These are phyloP conservation scores for Danio jaintianensis DNA, from an alignment of 2,797 vertebrate species.

Conservation along the genomic window DNA sequence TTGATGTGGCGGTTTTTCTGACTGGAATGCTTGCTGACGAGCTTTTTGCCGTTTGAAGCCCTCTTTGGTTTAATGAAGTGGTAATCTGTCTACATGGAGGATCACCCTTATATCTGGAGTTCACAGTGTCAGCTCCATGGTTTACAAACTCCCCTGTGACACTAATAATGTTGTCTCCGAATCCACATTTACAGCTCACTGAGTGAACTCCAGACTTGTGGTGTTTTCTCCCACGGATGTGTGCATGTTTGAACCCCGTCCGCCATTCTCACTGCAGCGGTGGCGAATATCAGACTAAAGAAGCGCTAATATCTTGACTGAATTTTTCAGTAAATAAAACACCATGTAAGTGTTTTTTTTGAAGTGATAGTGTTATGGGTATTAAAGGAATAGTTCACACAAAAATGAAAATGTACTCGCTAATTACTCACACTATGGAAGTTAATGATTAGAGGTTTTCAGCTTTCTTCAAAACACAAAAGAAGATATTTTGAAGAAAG, in stretches of 20 bases:
- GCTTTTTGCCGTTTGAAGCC: constrained; percentile 71
- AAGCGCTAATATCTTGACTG: background rate
- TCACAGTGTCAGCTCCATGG: constrained; percentile 69
- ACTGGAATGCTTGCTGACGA: constrained; percentile 68
- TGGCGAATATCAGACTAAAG: background rate
- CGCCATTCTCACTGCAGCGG: constrained; percentile 55
- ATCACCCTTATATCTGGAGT: constrained; percentile 67
- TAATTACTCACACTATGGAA: no score
- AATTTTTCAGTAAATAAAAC: background rate
- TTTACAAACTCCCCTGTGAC: constrained; percentile 67
- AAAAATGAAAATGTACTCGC: no score
- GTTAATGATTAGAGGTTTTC: no score
- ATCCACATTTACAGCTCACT: constrained; percentile 25
- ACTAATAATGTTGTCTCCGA: constrained; percentile 58
- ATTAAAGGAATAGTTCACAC: no score
- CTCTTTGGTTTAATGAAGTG: constrained; percentile 76
- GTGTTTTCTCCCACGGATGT: constrained; percentile 49
- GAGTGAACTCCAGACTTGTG: constrained; percentile 21
- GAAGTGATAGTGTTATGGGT: no score
- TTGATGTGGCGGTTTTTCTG: constrained; percentile 73
- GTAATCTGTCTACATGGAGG: constrained; percentile 78
- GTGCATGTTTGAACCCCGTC: constrained; percentile 62
- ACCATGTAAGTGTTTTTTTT: no score
- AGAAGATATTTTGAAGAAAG: no score
- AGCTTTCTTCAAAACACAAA: no score